Evolutionary conservation across 2,888 invertebrate genomes (phyloP).

Genomic region (Pomacea canaliculata): DNA sequence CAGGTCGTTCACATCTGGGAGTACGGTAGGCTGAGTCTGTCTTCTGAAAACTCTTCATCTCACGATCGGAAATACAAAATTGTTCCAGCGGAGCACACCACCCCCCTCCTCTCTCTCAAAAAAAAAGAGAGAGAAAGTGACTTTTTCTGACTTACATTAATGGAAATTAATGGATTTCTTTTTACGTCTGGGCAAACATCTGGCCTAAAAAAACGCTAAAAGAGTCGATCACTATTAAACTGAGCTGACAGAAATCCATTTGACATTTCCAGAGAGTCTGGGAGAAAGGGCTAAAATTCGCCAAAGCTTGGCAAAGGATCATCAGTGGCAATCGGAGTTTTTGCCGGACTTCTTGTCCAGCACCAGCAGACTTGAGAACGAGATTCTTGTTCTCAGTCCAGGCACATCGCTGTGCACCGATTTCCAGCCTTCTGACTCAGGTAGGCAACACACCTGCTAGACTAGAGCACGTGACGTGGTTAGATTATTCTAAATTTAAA

Average conservation of each 20-base stretch:
- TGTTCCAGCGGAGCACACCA: too few relatives aligned
- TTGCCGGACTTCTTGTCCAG: slow-evolving; percentile 10
- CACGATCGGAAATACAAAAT: too few relatives aligned
- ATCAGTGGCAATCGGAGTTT: slow-evolving; percentile 16
- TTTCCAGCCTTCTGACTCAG: slow-evolving; percentile 15
- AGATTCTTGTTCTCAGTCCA: slow-evolving; percentile 1
- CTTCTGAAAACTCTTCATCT: background rate
- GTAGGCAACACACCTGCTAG: background rate
- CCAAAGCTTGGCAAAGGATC: slow-evolving; percentile 21
- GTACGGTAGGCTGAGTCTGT: slow-evolving; percentile 3
- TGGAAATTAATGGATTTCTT: too few relatives aligned
- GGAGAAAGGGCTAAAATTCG: slow-evolving; percentile 15
- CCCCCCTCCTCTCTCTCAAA: too few relatives aligned
- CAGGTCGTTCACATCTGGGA: slow-evolving; percentile 23
- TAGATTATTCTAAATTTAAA: too few relatives aligned
- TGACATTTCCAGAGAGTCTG: slow-evolving; percentile 10
- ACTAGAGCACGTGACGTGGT: too few relatives aligned
- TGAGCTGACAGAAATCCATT: too few relatives aligned
- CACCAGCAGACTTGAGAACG: slow-evolving; percentile 6
- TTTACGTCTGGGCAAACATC: too few relatives aligned
- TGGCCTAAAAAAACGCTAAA: too few relatives aligned
- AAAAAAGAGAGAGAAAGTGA: too few relatives aligned
- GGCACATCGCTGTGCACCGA: slow-evolving; percentile 9
- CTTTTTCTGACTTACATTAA: too few relatives aligned
- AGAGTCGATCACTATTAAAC: too few relatives aligned